Base-by-base conservation (phyloP, 2,797 vertebrate genomes). In the Capromys pilorides region DNA sequence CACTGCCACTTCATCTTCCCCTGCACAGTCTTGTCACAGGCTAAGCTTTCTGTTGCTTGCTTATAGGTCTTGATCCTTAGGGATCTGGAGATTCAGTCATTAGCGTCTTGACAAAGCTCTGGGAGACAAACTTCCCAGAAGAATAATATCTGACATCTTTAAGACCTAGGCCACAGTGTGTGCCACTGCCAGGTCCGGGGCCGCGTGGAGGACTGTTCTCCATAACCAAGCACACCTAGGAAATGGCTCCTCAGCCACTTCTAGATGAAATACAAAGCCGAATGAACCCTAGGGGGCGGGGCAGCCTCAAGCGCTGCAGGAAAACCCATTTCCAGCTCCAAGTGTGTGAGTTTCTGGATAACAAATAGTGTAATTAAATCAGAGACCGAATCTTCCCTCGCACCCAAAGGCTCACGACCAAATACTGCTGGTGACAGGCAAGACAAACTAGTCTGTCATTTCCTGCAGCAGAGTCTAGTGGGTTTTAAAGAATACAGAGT, bases 381-480 rank as follows among this genome's bases (percentile, higher is more conserved):
- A 82, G 75, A 73, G 13, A 49, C 19, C 36, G 3, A 84, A 79
- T 45, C 71, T 62, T 67, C 79, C 8, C 49, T 66, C 64, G 64
- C 13, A 41, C 61, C 16, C 49, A 78, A 69, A 86, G 54, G 90
- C 81, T 94, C 28, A 92, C 73, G 82, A 92, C 36, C 86, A 78
- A 82, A 49, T 61, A 24, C 73, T 83, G 62, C 62, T 89, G 66
- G 33, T 22, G 61, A 73, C 39, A 83, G 39, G 57, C 73, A 87
- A 83, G 31, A 21, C 12, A 78, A 66, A 83, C n/a, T 18, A 24
- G 86, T 82, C 59, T n/a, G 67, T 78, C 28, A n/a, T 78, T 94
- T 90, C 39, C 64, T 92, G 0, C 14, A 54, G 62, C 2, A 61
- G 1, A 33, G 11, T 59, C 41, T 78, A 73, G 86, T 62, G 26